Evolutionary conservation across 2,797 vertebrate species (phyloP).

Genomic region (Lateolabrax maculatus): DNA sequence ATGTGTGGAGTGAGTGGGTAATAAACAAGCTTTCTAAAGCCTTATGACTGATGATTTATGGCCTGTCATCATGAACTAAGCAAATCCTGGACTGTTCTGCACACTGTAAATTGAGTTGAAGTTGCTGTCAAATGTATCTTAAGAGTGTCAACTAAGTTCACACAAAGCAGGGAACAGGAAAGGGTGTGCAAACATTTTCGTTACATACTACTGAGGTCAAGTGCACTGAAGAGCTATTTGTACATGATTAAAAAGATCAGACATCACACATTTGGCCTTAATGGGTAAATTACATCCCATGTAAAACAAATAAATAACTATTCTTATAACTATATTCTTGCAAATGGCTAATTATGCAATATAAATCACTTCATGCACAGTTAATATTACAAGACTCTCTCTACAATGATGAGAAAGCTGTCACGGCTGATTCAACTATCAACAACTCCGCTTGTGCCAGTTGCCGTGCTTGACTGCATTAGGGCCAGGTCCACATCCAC

Average conservation of each 20-base stretch:
- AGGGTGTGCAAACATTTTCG: slow-evolving; percentile 7
- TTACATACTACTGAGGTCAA: slow-evolving; percentile 21
- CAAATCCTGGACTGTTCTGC: slow-evolving; percentile 56
- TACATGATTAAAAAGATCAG: neutral
- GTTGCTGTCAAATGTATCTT: slow-evolving; percentile 45
- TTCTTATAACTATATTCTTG: too few relatives aligned
- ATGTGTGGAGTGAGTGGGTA: slow-evolving; percentile 36
- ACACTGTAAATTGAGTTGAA: slow-evolving; percentile 60
- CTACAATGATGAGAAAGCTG: slow-evolving; percentile 53
- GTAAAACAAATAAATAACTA: neutral
- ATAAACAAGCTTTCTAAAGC: slow-evolving; percentile 64
- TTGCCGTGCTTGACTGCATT: slow-evolving; percentile 59
- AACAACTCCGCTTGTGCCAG: slow-evolving; percentile 72
- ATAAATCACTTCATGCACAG: slow-evolving; percentile 12
- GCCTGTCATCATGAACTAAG: slow-evolving; percentile 38
- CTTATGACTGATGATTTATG: slow-evolving; percentile 65
- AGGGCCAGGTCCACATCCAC: slow-evolving; percentile 65
- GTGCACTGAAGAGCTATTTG: neutral
- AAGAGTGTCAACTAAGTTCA: neutral
- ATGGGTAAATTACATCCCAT: neutral
- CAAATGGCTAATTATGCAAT: slow-evolving; percentile 1
- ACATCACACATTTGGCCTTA: neutral
- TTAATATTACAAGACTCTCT: slow-evolving; percentile 17
- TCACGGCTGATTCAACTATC: slow-evolving; percentile 58
- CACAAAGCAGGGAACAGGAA: slow-evolving; percentile 19